phyloP scores from a whole-genome alignment of 2,113 vertebrate genomes.

The Apus apus region DNA sequence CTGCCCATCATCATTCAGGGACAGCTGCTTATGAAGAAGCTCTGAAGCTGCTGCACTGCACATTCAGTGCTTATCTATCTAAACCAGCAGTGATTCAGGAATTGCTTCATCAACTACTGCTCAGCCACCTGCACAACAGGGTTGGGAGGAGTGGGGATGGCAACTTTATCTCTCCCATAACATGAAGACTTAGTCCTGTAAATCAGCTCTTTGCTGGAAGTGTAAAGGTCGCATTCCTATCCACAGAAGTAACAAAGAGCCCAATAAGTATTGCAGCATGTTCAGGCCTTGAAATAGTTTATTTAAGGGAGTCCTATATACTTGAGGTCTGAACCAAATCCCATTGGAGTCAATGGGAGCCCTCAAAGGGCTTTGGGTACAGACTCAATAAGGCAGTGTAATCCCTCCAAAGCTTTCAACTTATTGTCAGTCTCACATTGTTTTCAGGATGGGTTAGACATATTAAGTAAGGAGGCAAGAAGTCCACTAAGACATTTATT shows the following conservation, averaged over 20 bases:
- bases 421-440: background rate
- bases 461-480: background rate
- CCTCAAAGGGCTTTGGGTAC: slow-evolving; percentile 7
- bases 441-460: background rate
- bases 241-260: slow-evolving; percentile 51
- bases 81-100: background rate
- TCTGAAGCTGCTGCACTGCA: background rate
- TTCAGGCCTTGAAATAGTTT: slow-evolving; percentile 36
- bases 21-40: background rate
- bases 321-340: slow-evolving; percentile 53
- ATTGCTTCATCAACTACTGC: background rate
- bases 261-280: background rate
- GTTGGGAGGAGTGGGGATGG: background rate
- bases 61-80: background rate
- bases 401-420: slow-evolving; percentile 41
- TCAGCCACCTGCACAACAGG: slow-evolving; percentile 20
- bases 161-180: slow-evolving; percentile 36
- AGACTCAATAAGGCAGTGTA: slow-evolving; percentile 44
- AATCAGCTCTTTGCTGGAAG: slow-evolving; percentile 4
- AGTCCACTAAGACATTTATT: background rate
- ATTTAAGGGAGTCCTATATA: slow-evolving; percentile 21
- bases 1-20: background rate
- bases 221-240: slow-evolving; percentile 56
- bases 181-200: background rate
- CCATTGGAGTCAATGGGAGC: slow-evolving; percentile 30